These are phyloP conservation scores for Merops nubicus DNA, from an alignment of 2,113 vertebrate species.

Conservation along the genomic window DNA sequence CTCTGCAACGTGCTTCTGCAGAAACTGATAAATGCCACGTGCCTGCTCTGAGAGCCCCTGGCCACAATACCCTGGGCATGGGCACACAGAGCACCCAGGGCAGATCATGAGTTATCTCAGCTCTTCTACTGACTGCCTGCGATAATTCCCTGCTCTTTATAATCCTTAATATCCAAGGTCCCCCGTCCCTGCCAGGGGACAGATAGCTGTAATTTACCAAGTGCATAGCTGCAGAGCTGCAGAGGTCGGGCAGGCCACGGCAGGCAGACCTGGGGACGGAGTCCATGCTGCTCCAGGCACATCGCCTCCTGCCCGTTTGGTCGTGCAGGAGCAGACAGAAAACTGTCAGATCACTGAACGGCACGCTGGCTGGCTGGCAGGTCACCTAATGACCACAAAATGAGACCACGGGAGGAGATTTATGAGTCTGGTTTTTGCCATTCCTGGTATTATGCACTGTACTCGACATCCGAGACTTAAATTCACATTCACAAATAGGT, in stretches of 20 bases:
- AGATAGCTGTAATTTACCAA: slow-evolving; percentile 13
- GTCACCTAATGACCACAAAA: slow-evolving; percentile 24
- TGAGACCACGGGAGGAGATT: background rate
- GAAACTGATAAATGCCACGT: background rate
- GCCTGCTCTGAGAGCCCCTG: rapidly evolving
- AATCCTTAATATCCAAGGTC: slow-evolving; percentile 19
- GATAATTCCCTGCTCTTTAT: background rate
- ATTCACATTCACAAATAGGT: background rate
- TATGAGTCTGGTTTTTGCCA: background rate
- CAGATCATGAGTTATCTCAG: background rate
- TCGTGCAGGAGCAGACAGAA: background rate
- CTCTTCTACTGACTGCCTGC: background rate
- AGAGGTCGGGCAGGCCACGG: background rate
- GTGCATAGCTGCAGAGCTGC: background rate
- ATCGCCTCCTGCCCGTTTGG: background rate
- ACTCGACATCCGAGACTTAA: background rate
- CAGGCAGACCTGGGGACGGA: background rate
- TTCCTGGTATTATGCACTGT: background rate
- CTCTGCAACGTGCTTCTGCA: background rate
- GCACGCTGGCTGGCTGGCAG: background rate
- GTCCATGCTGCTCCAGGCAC: background rate
- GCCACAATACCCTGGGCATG: rapidly evolving
- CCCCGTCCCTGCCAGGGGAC: background rate
- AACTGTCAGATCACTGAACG: background rate
- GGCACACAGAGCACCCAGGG: background rate